A percentile compares a stretch with the other conserved stretches of the same genome.
These are phyloP conservation scores for Tenthredo notha DNA, from an alignment of 2,888 invertebrate species.

Conservation along the genomic window DNA sequence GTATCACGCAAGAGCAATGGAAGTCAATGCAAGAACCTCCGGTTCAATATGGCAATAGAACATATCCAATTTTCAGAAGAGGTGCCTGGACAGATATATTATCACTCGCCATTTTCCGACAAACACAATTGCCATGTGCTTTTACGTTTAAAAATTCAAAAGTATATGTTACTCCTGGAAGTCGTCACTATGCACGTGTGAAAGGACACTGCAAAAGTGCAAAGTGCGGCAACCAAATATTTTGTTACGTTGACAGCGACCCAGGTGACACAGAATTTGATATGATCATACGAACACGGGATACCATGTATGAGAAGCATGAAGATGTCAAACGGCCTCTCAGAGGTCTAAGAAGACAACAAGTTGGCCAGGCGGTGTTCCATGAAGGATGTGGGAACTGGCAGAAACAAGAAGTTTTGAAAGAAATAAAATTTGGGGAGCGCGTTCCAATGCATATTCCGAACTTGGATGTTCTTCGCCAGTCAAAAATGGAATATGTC, in stretches of 20 bases:
- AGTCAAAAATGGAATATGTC: constrained; percentile 45
- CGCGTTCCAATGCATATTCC: constrained; percentile 35
- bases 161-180: constrained; percentile 3
- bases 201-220: constrained; percentile 20
- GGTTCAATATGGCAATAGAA: constrained; percentile 31
- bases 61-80: neutral
- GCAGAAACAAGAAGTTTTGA: constrained; percentile 50
- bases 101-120: neutral
- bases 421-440: constrained; percentile 38
- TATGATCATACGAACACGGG: constrained; percentile 53
- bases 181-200: neutral
- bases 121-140: constrained; percentile 22
- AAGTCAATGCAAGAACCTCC: constrained; percentile 14
- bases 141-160: neutral
- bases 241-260: neutral
- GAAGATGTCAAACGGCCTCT: constrained; percentile 54
- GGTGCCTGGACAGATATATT: constrained; percentile 15
- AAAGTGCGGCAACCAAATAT: neutral
- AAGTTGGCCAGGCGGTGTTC: constrained; percentile 43
- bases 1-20: constrained; percentile 21
- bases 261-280: neutral
- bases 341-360: constrained; percentile 36
- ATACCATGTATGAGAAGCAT: constrained; percentile 52
- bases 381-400: constrained; percentile 50
- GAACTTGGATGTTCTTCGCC: constrained; percentile 44